Evolutionary conservation across 2,113 vertebrate species (phyloP), one percentile per base, ranked within the genome.

Genomic region (Nannospalax galili): DNA sequence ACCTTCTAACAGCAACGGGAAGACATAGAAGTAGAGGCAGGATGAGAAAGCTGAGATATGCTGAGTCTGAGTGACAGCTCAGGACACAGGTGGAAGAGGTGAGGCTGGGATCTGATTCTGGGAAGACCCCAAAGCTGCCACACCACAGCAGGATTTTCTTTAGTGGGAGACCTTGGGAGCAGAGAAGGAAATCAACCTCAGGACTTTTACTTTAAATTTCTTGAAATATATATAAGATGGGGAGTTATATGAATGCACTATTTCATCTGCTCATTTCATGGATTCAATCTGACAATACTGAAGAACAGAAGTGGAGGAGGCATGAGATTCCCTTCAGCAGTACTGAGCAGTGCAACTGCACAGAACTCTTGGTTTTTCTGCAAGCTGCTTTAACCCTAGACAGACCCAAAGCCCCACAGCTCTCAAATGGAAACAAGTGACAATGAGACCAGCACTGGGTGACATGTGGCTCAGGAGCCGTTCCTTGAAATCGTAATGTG

Each of bases 381-480:
- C 60, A 84, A 67, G 75, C 35, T 58, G 26, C 56, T 93, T 93
- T 82, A 73, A 90, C 82, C 93, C 22, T 56, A 70, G 67, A 48
- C 24, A 62, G 37, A 28, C 10, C 0, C 10, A 35, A 91, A 93
- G 52, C 5, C 12, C 42, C 24, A 52, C 5, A 37, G 20, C 30
- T 85, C 35, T 42, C 16, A 10, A 62, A 58, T 7, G 45, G 69
- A 91, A 84, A 62, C 45, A 70, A 75, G 40, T 60, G 42, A 62
- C 37, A n/a, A 40, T 24, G 35, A 90, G 32, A 78, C 69, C 56
- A 42, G 42, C 40, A 40, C 52, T 35, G 26, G 69, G n/a, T 48
- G 40, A 86, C 45, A 15, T 12, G 35, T 24, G 22, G 48, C n/a
- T 37, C 24, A 0, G 52, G 67, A 89, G 48, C 30, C 42, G 52